Evolutionary conservation across 1,140 invertebrate species (phyloP), one percentile per base, ranked within the genome.

Genomic region (Neoseiulus cucumeris): DNA sequence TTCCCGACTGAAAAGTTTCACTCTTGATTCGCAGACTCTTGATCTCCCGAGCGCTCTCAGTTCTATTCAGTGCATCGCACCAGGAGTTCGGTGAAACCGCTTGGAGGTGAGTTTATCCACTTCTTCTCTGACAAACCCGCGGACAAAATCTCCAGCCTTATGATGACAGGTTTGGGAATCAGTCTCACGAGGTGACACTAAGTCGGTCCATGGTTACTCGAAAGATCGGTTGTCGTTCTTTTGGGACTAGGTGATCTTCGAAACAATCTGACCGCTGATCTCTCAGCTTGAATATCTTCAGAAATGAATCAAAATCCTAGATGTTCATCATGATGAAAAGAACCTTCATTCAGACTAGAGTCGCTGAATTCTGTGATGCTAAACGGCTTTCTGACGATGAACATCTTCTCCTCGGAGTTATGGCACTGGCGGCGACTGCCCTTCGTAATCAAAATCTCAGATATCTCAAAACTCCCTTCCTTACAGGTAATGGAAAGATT

Each of bases 161-260:
- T 39, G 9, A 4, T 9, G 4, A 39, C 33, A 9, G 9, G 33
- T 6, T 9, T 39, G 33, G 33, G 9, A 9, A 39, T 39, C 4
- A 39, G 33, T 39, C 33, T 9, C 9, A 39, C 33, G 33, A 39
- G 51, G 51, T 59, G 14, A 59, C 22, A 59, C 14, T 5, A 59
- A 59, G 14, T 59, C 51, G 51, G 51, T 59, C 51, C 51, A 59
- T 59, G 51, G 51, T 59, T 59, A 59, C 51, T 33, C 22, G 51
- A 9, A 39, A 39, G 33, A 39, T 17, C 33, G 51, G 51, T 25
- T 14, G n/a, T 33, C 22, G 22, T 25, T 33, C 51, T 25, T 59
- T 33, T 25, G 51, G 51, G 51, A 59, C 51, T 59, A 59, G 51
- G 51, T 59, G 51, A 59, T 25, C 14, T 59, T 17, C 51, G 51